phyloP scores from a whole-genome alignment of 2,888 invertebrate genomes.

The Dynastes grantii region DNA sequence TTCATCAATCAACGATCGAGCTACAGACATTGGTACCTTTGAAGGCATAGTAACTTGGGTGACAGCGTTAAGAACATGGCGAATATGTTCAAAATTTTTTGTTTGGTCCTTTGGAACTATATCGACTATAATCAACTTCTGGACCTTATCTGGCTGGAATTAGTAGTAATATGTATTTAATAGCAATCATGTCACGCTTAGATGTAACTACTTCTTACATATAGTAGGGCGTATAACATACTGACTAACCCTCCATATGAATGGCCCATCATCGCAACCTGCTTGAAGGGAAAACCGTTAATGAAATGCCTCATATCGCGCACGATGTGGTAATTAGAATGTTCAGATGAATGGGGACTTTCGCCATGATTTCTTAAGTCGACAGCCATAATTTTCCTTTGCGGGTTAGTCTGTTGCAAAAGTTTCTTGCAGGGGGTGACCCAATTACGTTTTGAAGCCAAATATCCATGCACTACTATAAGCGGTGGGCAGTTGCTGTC shows the following conservation, averaged over 20 bases:
- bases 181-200: not conserved
- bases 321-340: slow-evolving; percentile 83
- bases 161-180: not conserved
- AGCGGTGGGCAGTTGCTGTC: slow-evolving; percentile 71
- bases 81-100: slow-evolving; percentile 77
- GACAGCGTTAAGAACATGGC: slow-evolving; percentile 80
- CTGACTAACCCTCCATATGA: slow-evolving; percentile 96
- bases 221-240: slow-evolving; percentile 86
- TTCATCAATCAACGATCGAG: slow-evolving; percentile 78
- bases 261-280: slow-evolving; percentile 86
- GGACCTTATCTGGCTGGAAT: slow-evolving; percentile 75
- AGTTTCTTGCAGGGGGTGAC: slow-evolving; percentile 83
- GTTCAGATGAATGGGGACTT: slow-evolving; percentile 84
- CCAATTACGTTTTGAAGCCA: slow-evolving; percentile 93
- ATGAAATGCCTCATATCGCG: slow-evolving; percentile 81
- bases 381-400: slow-evolving; percentile 82
- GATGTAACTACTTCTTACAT: slow-evolving; percentile 70
- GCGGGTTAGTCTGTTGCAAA: slow-evolving; percentile 76
- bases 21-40: slow-evolving; percentile 78
- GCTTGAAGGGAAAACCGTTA: slow-evolving; percentile 76
- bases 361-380: slow-evolving; percentile 97
- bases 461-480: slow-evolving; percentile 89
- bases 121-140: slow-evolving; percentile 82
- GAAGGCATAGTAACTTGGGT: slow-evolving; percentile 74
- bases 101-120: slow-evolving; percentile 79